Conservation (phyloP, 2,797 vertebrate genomes). For the Peromyscus aztecus region DNA sequence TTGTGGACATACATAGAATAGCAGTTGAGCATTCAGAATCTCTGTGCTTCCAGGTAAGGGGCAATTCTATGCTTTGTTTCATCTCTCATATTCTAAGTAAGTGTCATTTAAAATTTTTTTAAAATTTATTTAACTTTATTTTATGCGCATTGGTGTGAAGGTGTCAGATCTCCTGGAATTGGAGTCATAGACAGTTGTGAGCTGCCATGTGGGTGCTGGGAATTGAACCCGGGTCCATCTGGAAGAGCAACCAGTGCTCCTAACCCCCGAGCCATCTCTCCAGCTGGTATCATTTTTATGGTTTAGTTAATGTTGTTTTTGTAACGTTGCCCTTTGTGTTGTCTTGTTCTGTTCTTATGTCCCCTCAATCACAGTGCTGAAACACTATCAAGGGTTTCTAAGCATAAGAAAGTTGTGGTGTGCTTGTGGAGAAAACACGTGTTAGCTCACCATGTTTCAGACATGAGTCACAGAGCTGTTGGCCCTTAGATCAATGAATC, state of each 20-base stretch:
- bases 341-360: neutral
- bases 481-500: neutral
- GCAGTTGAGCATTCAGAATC: neutral
- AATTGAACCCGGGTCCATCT: too few relatives aligned
- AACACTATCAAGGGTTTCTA: neutral
- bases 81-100: neutral
- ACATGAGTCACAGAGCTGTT: neutral
- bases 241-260: too few relatives aligned
- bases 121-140: too few relatives aligned
- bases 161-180: too few relatives aligned
- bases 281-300: neutral
- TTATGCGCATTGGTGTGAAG: too few relatives aligned
- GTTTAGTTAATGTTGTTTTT: neutral
- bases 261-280: too few relatives aligned
- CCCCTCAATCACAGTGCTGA: neutral
- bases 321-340: constrained; percentile 20
- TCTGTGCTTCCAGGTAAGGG: neutral
- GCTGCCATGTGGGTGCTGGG: too few relatives aligned
- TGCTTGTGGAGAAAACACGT: neutral
- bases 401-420: neutral
- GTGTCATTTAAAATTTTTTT: neutral
- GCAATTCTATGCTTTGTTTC: neutral
- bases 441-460: neutral
- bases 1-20: neutral
- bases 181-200: too few relatives aligned